Conservation (phyloP, 2,888 invertebrate genomes). For the Rutpela maculata region DNA sequence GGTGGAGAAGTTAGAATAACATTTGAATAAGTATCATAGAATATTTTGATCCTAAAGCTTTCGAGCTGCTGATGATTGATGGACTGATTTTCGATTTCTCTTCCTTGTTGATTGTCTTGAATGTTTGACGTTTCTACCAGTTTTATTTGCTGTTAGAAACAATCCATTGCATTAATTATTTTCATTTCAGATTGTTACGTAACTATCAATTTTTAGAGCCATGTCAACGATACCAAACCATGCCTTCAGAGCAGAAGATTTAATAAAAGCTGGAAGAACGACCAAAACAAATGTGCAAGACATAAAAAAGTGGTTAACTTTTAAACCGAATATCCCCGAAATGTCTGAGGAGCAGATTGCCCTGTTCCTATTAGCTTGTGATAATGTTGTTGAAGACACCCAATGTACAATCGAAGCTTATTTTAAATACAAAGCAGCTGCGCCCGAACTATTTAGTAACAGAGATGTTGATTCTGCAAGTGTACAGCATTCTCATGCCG, state of each 20-base stretch:
- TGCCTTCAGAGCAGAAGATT: slow-evolving; percentile 57
- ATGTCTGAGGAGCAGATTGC: slow-evolving; percentile 79
- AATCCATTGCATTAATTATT: too few relatives aligned
- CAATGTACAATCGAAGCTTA: slow-evolving; percentile 80
- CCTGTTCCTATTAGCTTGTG: slow-evolving; percentile 81
- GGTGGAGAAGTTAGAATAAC: too few relatives aligned
- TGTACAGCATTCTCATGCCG: slow-evolving; percentile 73
- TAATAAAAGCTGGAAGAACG: slow-evolving; percentile 57
- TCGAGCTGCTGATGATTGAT: too few relatives aligned
- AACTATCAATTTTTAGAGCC: background rate
- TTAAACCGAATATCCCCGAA: slow-evolving; percentile 62
- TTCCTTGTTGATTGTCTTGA: too few relatives aligned
- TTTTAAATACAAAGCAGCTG: slow-evolving; percentile 77
- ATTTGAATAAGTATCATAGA: too few relatives aligned
- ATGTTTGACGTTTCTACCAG: too few relatives aligned
- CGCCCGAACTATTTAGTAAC: slow-evolving; percentile 80
- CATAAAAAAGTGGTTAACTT: slow-evolving; percentile 64
- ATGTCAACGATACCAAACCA: slow-evolving; percentile 53
- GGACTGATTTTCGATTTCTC: too few relatives aligned
- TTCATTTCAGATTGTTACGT: too few relatives aligned
- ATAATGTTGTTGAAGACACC: slow-evolving; percentile 77
- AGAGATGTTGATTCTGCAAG: slow-evolving; percentile 73
- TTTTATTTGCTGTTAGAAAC: too few relatives aligned
- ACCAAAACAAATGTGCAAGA: slow-evolving; percentile 60
- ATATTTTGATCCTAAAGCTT: too few relatives aligned